Evolutionary conservation across 1,140 invertebrate species (phyloP), one percentile per base, ranked within the genome.

Genomic region (Drosophila seguyi): DNA sequence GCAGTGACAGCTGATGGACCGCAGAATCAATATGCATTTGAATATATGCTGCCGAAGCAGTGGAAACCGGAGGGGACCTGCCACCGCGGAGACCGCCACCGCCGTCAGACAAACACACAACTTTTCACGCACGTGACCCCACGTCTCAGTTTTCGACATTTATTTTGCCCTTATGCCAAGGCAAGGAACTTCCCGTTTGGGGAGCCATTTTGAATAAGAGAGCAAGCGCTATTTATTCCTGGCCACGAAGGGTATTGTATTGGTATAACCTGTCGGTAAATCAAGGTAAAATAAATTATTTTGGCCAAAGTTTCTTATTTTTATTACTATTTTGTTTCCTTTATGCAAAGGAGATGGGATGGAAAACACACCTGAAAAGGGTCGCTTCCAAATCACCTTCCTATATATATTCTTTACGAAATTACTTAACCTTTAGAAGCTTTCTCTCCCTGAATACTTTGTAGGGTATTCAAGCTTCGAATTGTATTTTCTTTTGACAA

Each of bases 11-110:
- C 74, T 59, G 69, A 73, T 77, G 72, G 75, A 81, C 77, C 85
- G 62, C 85, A 88, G 85, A 88, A 88, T 88, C 85, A 90, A 90
- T 90, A 88, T 90, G 78, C 85, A 90, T 90, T 90, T 88, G 73
- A 80, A 85, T 87, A 83, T 80, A 83, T 80, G 80, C 58, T 73
- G 48, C 42, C 41, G 18, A 6, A 41, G 61, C 39, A 55, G 52
- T 41, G 44, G 18, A 20, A n/a, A 48, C n/a, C 11, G 31, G n/a
- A n/a, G 20, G 47, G 29, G 31, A 27, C 13, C 16, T 62, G 34
- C 18, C 34, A 18, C 14, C 60, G 22, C n/a, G 34, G 22, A 45
- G 25, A 39, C 25, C 45, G 22, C 48, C 34, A 14, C 48, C 42
- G 29, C 11, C 27, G 27, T 58, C 52, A 57, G 52, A 58, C 67